Percentiles rank a stretch among this genome's conserved stretches.
Evolutionary conservation across 2,797 vertebrate genomes (phyloP).

Genomic region (Sarcoramphus papa): DNA sequence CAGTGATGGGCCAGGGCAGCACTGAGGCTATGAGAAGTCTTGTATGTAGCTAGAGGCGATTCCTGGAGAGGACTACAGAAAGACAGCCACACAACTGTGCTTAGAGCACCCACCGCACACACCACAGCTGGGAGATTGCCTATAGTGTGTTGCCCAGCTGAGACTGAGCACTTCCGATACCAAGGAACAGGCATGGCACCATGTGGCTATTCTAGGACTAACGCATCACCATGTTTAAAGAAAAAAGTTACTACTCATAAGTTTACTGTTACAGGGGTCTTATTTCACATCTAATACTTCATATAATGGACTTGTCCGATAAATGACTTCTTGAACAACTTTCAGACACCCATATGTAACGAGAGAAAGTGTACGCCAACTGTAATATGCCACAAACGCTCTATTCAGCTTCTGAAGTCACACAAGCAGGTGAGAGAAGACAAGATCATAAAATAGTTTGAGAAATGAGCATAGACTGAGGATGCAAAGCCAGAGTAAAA

Average conservation of each 20-base stretch:
- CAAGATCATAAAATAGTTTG: background rate
- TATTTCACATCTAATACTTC: background rate
- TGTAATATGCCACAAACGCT: background rate
- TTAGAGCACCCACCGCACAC: no score
- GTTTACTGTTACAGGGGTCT: background rate
- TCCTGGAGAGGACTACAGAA: background rate
- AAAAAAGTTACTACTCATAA: background rate
- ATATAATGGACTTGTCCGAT: background rate
- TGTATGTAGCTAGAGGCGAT: background rate
- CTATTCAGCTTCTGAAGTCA: background rate
- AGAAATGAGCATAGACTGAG: background rate
- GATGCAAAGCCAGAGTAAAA: background rate
- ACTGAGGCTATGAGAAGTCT: background rate
- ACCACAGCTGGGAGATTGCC: background rate
- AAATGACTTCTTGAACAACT: background rate
- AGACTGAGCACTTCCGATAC: background rate
- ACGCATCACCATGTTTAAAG: background rate
- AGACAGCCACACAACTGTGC: rapidly evolving
- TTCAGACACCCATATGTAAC: rapidly evolving
- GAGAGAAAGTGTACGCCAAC: rapidly evolving
- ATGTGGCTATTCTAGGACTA: background rate
- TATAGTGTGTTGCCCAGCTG: rapidly evolving
- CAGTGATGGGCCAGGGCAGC: background rate
- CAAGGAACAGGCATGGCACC: rapidly evolving
- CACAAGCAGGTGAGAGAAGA: background rate